phyloP scores from a whole-genome alignment of 2,113 vertebrate species.

The Tragelaphus scriptus region DNA sequence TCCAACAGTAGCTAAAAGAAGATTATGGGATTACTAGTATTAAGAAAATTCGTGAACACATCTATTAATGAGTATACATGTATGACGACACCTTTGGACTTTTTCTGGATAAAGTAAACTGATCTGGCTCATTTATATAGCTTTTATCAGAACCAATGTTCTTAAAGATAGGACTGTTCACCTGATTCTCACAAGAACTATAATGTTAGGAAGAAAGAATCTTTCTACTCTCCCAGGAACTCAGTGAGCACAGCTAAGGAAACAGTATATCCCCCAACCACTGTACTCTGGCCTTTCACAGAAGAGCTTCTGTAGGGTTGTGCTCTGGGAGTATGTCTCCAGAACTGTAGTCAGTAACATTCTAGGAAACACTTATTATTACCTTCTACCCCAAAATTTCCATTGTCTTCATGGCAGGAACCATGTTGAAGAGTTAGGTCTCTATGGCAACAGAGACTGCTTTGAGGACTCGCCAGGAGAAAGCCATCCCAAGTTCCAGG shows the following conservation, averaged over 20 bases:
- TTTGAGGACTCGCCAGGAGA: slow-evolving; percentile 32
- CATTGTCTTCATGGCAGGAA: neutral
- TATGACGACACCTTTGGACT: neutral
- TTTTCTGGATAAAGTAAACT: neutral
- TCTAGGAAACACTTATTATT: slow-evolving; percentile 6
- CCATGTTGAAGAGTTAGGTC: neutral
- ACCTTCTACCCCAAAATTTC: neutral
- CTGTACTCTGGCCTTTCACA: neutral
- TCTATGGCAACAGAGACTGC: neutral
- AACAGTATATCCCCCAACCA: neutral
- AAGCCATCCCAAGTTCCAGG: slow-evolving; percentile 27
- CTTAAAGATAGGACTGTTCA: neutral
- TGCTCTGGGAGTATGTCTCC: neutral
- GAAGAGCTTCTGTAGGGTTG: neutral
- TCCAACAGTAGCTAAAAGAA: neutral
- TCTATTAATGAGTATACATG: neutral
- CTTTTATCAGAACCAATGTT: neutral
- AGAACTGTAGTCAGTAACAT: neutral
- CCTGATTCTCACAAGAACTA: neutral
- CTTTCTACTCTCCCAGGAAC: neutral
- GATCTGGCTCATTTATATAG: neutral
- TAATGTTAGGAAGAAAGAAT: neutral
- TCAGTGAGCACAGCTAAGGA: neutral
- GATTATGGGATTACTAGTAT: neutral
- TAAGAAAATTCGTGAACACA: neutral